Base-by-base conservation (phyloP, 2,888 invertebrate genomes). In the Meganola albula region DNA sequence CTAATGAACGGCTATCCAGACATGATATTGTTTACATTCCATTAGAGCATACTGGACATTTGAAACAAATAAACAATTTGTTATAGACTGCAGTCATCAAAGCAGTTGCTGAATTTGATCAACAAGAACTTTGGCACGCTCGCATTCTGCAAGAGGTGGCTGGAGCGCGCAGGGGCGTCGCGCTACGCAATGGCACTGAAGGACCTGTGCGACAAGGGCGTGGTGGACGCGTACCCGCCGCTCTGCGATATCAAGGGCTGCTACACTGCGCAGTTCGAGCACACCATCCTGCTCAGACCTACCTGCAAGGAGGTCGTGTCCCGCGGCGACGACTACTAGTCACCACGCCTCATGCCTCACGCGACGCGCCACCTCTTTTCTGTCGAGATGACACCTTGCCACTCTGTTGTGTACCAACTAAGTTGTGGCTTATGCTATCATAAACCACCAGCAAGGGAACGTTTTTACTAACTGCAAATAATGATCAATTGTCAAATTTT, bases 251-350 rank as follows among this genome's bases (percentile, higher is more conserved):
- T 94, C 46, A 96, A 95, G 75, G 99, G 99, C 35, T 97, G 95
- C 74, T 99, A 98, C 83, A 99, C 99, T 0, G 99, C 99, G 24
- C 99, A 99, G 85, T 99, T 95, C 72, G 99, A 99, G 73, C 99
- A 99, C 80, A 99, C 99, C 3, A 93, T 99, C 61, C 91, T 99
- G 53, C 88, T 99, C 46, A 89, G 99, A 59, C 99, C 99, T 23
- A 98, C 98, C 0, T 99, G 98, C 87, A 99, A 99, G 80, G 99
- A 99, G 80, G 92, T 99, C 12, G 93, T 99, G 27, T 98, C 97
- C 12, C 92, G 99, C 42, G 99, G 99, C 14, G 93, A 95, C 45
- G 99, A 99, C 77, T 99, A 98, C 77, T 97, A 89, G 88, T 44
- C 16, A 4, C 6, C n/a, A n/a, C n/a, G n/a, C n/a, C n/a, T n/a